These are phyloP conservation scores for Erythrolamprus reginae DNA, from an alignment of 2,113 vertebrate genomes.

Conservation along the genomic window DNA sequence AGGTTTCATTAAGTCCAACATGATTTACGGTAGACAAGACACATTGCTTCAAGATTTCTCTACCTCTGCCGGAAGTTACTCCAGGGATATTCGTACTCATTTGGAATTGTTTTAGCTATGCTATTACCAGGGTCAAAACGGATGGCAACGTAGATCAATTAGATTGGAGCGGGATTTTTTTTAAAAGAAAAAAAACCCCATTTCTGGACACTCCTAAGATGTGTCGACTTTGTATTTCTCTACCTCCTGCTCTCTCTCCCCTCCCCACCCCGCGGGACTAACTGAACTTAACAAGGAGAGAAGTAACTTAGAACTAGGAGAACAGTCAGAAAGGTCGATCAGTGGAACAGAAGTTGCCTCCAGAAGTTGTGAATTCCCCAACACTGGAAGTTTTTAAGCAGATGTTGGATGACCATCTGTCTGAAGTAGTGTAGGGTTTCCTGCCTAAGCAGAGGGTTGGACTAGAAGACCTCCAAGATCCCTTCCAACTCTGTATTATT, in stretches of 20 bases:
- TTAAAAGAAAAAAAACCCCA: constrained; percentile 50
- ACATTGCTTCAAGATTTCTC: constrained; percentile 66
- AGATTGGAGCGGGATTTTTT: constrained; percentile 60
- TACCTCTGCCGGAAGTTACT: constrained; percentile 64
- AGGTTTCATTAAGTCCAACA: constrained; percentile 67
- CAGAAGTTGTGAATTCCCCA: too few relatives aligned
- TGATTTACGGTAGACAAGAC: constrained; percentile 66
- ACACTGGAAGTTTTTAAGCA: too few relatives aligned
- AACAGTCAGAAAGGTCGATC: too few relatives aligned
- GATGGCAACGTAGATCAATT: constrained; percentile 66
- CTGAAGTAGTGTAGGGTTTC: too few relatives aligned
- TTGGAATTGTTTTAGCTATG: constrained; percentile 68
- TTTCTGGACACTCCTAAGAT: constrained; percentile 54
- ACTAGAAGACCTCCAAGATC: too few relatives aligned
- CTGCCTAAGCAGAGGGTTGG: too few relatives aligned
- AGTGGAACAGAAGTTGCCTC: too few relatives aligned
- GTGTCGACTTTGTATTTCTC: background rate
- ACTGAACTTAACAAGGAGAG: too few relatives aligned
- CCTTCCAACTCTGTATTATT: too few relatives aligned
- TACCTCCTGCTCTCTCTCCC: too few relatives aligned
- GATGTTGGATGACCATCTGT: too few relatives aligned
- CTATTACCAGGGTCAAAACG: constrained; percentile 68
- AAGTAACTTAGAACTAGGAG: too few relatives aligned
- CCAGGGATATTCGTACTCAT: constrained; percentile 62
- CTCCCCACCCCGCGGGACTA: background rate